phyloP scores from a whole-genome alignment of 2,888 invertebrate genomes.

The Pseudanteris insignis region DNA sequence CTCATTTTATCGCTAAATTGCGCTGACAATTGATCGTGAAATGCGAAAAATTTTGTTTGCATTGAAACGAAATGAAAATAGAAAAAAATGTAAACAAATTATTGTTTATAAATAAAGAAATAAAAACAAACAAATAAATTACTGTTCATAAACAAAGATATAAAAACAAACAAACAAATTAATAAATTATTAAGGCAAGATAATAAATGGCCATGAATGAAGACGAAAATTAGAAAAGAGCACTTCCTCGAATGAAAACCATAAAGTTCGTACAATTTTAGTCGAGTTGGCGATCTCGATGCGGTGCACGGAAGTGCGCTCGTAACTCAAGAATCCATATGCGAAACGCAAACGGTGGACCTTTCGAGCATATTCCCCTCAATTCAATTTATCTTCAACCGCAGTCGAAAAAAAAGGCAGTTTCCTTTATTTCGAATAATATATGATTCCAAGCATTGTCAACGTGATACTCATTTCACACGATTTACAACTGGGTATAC shows the following conservation, averaged over 20 bases:
- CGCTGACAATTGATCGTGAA: slow-evolving; percentile 21
- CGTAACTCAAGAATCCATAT: slow-evolving; percentile 45
- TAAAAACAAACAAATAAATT: too few relatives aligned
- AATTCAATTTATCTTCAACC: slow-evolving; percentile 41
- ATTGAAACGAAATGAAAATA: too few relatives aligned
- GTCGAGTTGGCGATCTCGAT: slow-evolving; percentile 29
- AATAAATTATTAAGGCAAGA: too few relatives aligned
- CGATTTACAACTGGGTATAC: slow-evolving; percentile 29
- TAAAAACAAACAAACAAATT: too few relatives aligned
- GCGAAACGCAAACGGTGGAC: slow-evolving; percentile 39
- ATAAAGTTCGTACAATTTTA: slow-evolving; percentile 29
- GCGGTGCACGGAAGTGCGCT: slow-evolving; percentile 38
- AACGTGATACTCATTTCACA: slow-evolving; percentile 33
- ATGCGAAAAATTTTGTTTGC: too few relatives aligned
- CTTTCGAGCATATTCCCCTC: slow-evolving; percentile 35
- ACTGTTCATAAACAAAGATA: too few relatives aligned
- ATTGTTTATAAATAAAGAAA: too few relatives aligned
- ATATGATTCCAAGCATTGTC: slow-evolving; percentile 37
- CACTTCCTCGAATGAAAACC: slow-evolving; percentile 43
- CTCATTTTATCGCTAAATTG: slow-evolving; percentile 16
- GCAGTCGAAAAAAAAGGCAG: slow-evolving; percentile 30
- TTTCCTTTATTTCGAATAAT: slow-evolving; percentile 39
- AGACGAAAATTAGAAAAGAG: slow-evolving; percentile 20
- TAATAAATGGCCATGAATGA: slow-evolving; percentile 18
- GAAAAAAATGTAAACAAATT: too few relatives aligned